Evolutionary conservation across 2,888 invertebrate species (phyloP), one percentile per base, ranked within the genome.

Genomic region (Thumatha senex): DNA sequence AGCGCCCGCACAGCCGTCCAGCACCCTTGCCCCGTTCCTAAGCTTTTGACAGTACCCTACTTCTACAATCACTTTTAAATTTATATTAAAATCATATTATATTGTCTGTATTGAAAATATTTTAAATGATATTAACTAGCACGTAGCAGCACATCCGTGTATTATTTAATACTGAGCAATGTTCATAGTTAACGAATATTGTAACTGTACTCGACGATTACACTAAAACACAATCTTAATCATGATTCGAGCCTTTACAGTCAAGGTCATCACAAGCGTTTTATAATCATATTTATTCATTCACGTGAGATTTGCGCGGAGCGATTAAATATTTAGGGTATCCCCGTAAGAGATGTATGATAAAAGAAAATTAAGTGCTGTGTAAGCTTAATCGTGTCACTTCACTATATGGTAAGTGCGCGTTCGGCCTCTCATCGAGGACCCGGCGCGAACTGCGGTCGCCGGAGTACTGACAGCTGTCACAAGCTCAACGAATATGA

Each of bases 401-500:
- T 53, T 33, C 35, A 46, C 54, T 53, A 46, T 52, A 13, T 14
- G 18, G 36, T 34, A 33, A n/a, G 33, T 40, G 12, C 66, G 67
- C 70, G 42, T 58, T 63, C 48, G 36, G 46, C 56, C 40, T 70
- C 70, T 62, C 57, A 55, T 63, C 62, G 72, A 74, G 72, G 76
- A 77, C 71, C 83, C 83, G 78, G 52, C 82, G 77, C 82, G 81
- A 67, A 61, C 83, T 80, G 73, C 76, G 83, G 78, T 80, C 84
- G 84, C 83, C 80, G 70, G 72, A 72, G 69, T 66, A 90, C 89
- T 90, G 88, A 73, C 80, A 77, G 71, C 68, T 57, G 58, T 63
- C 72, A 69, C 72, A 76, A 72, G 65, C 62, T 74, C 74, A 63
- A 70, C 70, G 80, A 77, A 72, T 74, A 73, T 76, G 76, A 77